A percentile compares a stretch with the other conserved stretches of the same genome.
Conservation (phyloP, 2,113 vertebrate genomes). For the Pyxicephalus adspersus region DNA sequence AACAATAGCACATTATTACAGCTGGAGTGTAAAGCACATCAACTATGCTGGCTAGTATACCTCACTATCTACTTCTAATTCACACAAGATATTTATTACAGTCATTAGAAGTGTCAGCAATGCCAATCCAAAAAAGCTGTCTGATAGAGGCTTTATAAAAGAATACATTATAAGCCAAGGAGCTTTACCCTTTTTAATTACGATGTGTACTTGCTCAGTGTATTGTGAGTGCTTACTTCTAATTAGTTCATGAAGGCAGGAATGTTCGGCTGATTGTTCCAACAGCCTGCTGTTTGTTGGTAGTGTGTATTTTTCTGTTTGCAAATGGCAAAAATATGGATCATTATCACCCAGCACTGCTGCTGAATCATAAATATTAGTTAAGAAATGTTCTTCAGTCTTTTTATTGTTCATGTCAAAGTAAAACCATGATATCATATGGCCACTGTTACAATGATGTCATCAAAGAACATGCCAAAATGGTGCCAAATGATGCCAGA, state of each 20-base stretch:
- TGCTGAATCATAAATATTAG: background rate
- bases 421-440: too few species aligned
- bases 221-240: background rate
- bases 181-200: slow-evolving; percentile 12
- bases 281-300: background rate
- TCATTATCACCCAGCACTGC: background rate
- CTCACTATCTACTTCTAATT: background rate
- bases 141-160: background rate
- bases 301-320: background rate
- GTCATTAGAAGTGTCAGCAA: background rate
- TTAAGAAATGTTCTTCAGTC: background rate
- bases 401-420: too few species aligned
- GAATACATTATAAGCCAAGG: background rate
- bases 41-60: background rate
- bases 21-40: background rate
- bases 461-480: too few species aligned
- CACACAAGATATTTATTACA: background rate
- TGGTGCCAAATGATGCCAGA: too few species aligned
- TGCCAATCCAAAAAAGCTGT: background rate
- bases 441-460: too few species aligned
- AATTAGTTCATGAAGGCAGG: background rate
- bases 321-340: background rate
- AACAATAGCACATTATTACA: background rate
- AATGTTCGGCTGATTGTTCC: background rate
- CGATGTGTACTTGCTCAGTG: background rate